phyloP scores from a whole-genome alignment of 2,888 invertebrate genomes.

The Philereme vetulata region DNA sequence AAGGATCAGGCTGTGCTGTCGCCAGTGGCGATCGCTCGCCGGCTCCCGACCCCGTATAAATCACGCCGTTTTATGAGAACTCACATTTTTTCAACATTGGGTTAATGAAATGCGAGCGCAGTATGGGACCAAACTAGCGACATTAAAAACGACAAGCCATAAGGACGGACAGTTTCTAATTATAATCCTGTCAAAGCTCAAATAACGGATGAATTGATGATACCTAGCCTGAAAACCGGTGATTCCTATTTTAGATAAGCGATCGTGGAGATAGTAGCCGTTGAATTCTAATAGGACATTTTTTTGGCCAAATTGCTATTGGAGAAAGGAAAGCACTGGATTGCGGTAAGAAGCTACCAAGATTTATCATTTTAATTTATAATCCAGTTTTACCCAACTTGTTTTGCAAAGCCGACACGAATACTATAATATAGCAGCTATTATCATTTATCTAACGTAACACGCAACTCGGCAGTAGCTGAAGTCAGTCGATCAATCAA shows the following conservation, averaged over 20 bases:
- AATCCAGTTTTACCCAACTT: conserved; percentile 18
- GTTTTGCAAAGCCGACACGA: conserved; percentile 26
- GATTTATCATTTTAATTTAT: not conserved
- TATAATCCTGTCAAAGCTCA: conserved; percentile 82
- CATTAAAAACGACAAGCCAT: conserved; percentile 81
- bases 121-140: conserved; percentile 81
- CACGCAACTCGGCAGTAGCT: conserved; percentile 38
- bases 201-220: conserved; percentile 80
- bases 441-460: conserved; percentile 46
- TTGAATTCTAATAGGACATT: conserved; percentile 64
- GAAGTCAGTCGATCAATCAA: conserved; percentile 61
- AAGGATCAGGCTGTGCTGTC: conserved; percentile 10
- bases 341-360: not conserved
- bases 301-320: conserved; percentile 19
- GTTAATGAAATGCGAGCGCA: conserved; percentile 83
- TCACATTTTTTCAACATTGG: conserved; percentile 75
- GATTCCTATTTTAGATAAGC: conserved; percentile 73
- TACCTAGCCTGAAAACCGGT: conserved; percentile 63
- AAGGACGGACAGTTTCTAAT: conserved; percentile 81
- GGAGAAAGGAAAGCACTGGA: not conserved
- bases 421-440: conserved; percentile 34
- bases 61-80: conserved; percentile 80
- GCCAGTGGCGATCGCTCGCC: conserved; percentile 71
- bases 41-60: conserved; percentile 80
- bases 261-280: conserved; percentile 71